Evolutionary conservation across 2,888 invertebrate genomes (phyloP).

Genomic region (Caprella mutica): DNA sequence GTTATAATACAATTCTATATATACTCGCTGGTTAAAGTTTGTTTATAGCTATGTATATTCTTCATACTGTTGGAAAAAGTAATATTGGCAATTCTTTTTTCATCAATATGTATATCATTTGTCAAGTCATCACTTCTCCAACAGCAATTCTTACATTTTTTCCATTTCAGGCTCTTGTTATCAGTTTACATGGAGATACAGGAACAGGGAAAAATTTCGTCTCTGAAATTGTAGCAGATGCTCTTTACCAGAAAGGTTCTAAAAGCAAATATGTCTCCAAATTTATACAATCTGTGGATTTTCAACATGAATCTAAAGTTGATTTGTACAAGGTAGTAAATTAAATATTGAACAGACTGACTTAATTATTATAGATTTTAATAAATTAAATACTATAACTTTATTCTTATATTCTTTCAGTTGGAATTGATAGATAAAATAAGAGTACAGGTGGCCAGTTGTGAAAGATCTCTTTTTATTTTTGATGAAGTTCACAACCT

Average conservation of each 20-base stretch:
- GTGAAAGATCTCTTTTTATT: slow-evolving; percentile 71
- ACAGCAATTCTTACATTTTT: too few relatives aligned
- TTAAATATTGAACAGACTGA: slow-evolving; percentile 36
- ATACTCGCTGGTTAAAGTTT: too few relatives aligned
- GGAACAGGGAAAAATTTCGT: slow-evolving; percentile 90
- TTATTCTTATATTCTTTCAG: slow-evolving; percentile 9
- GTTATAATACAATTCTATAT: too few relatives aligned
- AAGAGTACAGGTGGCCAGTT: slow-evolving; percentile 51
- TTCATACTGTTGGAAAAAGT: too few relatives aligned
- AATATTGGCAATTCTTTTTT: too few relatives aligned
- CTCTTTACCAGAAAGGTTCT: slow-evolving; percentile 55
- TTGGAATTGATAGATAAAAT: slow-evolving; percentile 44
- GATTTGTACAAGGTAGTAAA: slow-evolving; percentile 46
- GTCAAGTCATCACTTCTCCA: too few relatives aligned
- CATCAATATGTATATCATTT: too few relatives aligned
- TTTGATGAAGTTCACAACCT: slow-evolving; percentile 97
- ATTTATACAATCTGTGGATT: slow-evolving; percentile 70
- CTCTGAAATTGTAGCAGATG: slow-evolving; percentile 58
- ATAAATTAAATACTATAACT: background rate
- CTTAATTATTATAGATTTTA: background rate
- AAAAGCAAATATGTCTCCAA: slow-evolving; percentile 68
- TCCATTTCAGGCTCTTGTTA: slow-evolving; percentile 59
- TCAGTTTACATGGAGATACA: slow-evolving; percentile 90
- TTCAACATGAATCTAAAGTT: slow-evolving; percentile 52
- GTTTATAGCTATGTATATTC: too few relatives aligned